Conservation (phyloP, 2,888 invertebrate species). For the Incurvaria masculella region DNA sequence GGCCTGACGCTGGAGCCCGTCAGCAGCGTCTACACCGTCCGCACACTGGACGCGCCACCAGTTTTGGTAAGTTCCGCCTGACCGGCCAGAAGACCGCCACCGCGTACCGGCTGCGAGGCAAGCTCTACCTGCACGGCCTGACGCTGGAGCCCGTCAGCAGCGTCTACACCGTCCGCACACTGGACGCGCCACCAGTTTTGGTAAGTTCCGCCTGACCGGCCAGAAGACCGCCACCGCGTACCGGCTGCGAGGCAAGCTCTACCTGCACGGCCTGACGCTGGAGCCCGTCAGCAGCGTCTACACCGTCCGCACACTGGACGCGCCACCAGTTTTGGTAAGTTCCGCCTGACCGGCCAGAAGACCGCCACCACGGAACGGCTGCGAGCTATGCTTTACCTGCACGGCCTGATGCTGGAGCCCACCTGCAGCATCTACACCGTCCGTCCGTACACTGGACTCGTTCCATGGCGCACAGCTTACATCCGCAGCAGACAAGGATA, state of each 20-base stretch:
- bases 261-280: conserved; percentile 71
- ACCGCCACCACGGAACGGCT: conserved; percentile 81
- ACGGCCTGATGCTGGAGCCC: conserved; percentile 74
- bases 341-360: conserved; percentile 72
- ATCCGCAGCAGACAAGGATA: too few relatives aligned
- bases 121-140: conserved; percentile 71
- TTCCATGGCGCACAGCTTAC: too few relatives aligned
- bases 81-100: conserved; percentile 74
- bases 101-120: conserved; percentile 78
- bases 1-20: conserved; percentile 75
- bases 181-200: conserved; percentile 47
- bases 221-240: conserved; percentile 78
- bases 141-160: conserved; percentile 76
- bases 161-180: conserved; percentile 71
- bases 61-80: conserved; percentile 77
- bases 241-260: conserved; percentile 77
- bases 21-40: conserved; percentile 72
- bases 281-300: conserved; percentile 76
- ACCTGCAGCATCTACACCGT: conserved; percentile 74
- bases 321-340: conserved; percentile 49
- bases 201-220: conserved; percentile 76
- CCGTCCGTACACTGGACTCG: too few relatives aligned
- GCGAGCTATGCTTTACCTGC: conserved; percentile 73
- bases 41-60: conserved; percentile 59
- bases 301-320: conserved; percentile 66